Evolutionary conservation across 1,140 invertebrate genomes (phyloP), one percentile per base, ranked within the genome.

Genomic region (Cydia fagiglandana): DNA sequence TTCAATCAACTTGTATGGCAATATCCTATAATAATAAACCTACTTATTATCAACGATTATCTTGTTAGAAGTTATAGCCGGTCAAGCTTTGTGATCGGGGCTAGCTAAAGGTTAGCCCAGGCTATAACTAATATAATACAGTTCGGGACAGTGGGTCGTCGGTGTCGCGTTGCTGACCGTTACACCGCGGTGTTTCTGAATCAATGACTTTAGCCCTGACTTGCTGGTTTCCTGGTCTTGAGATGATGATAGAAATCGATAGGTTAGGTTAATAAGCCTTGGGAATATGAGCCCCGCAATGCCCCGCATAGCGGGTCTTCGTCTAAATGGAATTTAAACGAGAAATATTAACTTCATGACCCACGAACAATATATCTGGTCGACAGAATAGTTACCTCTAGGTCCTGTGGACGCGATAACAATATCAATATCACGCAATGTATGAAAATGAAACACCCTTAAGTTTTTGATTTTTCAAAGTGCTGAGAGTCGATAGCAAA

Each of bases 151-250:
- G 20, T 24, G 56, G 56, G 56, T 61, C 20, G 56, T 24, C 56
- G 56, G 17, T 61, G 56, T 61, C 56, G 56, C 56, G 56, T 61
- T 61, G 56, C 56, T 20, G 56, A 61, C 56, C 56, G 56, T 61
- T 61, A 56, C 20, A 61, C 56, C 20, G 56, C 20, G 50, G 50
- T 24, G 17, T 61, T 61, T 24, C 17, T 61, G 56, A 61, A 61
- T n/a, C 17, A 24, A 15, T 56, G 53, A 7, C 12, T 15, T 50
- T 13, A 56, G 53, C 13, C 34, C 20, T 24, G n/a, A 2, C 15
- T 53, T 17, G 7, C n/a, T n/a, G n/a, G n/a, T n/a, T n/a, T 53
- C 50, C 15, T n/a, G 6, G n/a, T 17, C 15, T 2, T n/a, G 50
- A 17, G n/a, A n/a, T 17, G n/a, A 7, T 53, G 50, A 53, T 53